phyloP scores from a whole-genome alignment of 2,113 vertebrate species.

The Heterotilapia buettikoferi region DNA sequence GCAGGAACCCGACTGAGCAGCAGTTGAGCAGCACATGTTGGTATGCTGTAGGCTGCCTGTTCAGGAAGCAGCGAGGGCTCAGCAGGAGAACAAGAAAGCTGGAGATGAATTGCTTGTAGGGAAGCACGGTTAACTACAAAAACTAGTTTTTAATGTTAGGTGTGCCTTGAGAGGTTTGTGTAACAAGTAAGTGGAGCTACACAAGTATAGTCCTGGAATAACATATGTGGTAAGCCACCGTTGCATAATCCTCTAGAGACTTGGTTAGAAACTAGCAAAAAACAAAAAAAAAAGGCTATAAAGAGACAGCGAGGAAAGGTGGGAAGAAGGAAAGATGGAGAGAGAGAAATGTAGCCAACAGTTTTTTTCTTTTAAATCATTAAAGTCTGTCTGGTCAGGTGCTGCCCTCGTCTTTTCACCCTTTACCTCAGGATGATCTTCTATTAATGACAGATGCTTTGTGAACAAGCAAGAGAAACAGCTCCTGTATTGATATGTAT shows the following conservation, averaged over 20 bases:
- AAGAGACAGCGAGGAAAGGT: neutral
- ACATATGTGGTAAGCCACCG: conserved; percentile 39
- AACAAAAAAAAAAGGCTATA: neutral
- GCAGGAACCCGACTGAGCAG: conserved; percentile 13
- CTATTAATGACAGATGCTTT: conserved; percentile 45
- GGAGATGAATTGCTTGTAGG: conserved; percentile 36
- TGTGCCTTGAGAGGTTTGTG: conserved; percentile 52
- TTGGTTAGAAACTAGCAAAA: conserved; percentile 29
- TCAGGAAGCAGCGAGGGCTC: conserved; percentile 26
- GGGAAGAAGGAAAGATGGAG: neutral
- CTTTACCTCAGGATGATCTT: conserved; percentile 35
- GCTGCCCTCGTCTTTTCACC: conserved; percentile 30
- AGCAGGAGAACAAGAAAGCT: conserved; percentile 29
- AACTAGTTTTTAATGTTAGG: conserved; percentile 52
- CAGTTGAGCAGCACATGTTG: conserved; percentile 56
- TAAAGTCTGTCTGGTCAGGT: conserved; percentile 42
- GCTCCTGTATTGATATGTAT: conserved; percentile 45
- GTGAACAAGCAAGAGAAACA: conserved; percentile 22
- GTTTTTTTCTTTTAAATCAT: conserved; percentile 56
- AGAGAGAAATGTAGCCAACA: conserved; percentile 14
- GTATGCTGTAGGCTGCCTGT: conserved; percentile 20
- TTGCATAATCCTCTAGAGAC: conserved; percentile 57
- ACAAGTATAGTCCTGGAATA: conserved; percentile 46
- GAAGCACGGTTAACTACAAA: conserved; percentile 35
- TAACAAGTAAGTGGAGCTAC: conserved; percentile 31